Percentiles rank a stretch among this genome's conserved stretches.
phyloP scores from a whole-genome alignment of 2,113 vertebrate species.

The Dromas ardeola region DNA sequence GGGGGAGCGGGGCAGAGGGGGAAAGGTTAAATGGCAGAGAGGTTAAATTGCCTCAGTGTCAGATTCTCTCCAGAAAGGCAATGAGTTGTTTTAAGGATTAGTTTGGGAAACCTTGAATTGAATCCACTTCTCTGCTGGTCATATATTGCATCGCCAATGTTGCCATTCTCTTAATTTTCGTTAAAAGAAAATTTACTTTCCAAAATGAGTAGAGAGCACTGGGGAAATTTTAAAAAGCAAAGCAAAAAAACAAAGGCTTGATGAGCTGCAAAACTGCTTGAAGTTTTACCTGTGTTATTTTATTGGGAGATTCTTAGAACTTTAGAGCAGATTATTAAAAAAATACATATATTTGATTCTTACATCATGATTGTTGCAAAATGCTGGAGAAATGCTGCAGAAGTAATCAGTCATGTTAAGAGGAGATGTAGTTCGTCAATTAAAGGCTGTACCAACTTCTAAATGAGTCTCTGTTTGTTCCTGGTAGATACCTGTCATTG shows the following conservation, averaged over 20 bases:
- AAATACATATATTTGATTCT: background rate
- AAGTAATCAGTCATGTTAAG: background rate
- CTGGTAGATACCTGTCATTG: background rate
- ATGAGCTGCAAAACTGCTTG: background rate
- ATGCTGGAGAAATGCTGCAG: background rate
- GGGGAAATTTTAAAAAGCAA: background rate
- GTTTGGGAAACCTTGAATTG: constrained; percentile 61
- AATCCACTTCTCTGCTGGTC: constrained; percentile 11
- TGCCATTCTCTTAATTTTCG: constrained; percentile 25
- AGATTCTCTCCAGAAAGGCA: constrained; percentile 50
- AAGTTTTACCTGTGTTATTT: background rate
- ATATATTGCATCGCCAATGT: background rate
- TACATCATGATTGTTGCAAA: background rate
- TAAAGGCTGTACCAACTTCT: background rate
- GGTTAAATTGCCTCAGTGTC: constrained; percentile 65
- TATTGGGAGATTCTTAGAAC: background rate
- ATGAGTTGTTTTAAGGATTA: constrained; percentile 70
- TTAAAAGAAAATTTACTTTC: constrained; percentile 57
- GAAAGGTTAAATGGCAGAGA: constrained; percentile 58
- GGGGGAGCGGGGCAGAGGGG: background rate
- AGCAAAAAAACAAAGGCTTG: background rate
- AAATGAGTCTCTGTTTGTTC: background rate
- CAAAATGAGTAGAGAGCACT: background rate
- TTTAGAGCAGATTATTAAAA: background rate
- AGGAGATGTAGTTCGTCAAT: background rate